Conservation (phyloP, 2,797 vertebrate genomes). For the Urophycis tenuis region DNA sequence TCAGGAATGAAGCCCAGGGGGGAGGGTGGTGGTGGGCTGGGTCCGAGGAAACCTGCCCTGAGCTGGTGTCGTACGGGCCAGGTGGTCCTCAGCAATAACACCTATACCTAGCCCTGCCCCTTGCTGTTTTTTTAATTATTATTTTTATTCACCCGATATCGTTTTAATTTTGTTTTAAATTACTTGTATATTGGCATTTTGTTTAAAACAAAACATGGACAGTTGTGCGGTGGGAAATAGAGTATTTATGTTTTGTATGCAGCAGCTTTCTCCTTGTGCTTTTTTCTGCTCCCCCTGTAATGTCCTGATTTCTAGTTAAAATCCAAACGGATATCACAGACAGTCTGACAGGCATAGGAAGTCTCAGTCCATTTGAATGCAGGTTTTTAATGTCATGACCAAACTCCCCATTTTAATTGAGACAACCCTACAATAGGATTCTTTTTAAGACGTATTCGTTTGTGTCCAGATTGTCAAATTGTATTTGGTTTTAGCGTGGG, state of each 20-base stretch:
- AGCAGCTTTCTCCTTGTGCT: conserved; percentile 24
- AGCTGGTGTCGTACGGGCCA: conserved; percentile 48
- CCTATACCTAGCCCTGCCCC: conserved; percentile 26
- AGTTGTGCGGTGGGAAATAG: conserved; percentile 37
- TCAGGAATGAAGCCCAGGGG: conserved; percentile 21
- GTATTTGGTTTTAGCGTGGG: conserved; percentile 3
- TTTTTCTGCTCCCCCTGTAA: conserved; percentile 27
- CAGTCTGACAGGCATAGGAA: background rate
- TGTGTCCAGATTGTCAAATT: background rate
- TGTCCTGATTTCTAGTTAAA: background rate
- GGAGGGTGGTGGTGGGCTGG: background rate
- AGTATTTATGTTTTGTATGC: conserved; percentile 64
- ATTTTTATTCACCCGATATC: conserved; percentile 25
- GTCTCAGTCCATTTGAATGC: background rate
- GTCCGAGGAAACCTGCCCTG: background rate
- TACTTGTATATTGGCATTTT: conserved; percentile 66
- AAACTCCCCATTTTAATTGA: conserved; percentile 1
- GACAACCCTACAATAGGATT: background rate
- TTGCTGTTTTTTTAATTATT: conserved; percentile 34
- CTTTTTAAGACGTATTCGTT: background rate
- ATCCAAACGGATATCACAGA: background rate
- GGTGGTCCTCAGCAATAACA: conserved; percentile 72
- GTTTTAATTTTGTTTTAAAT: conserved; percentile 43
- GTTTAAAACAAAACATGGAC: conserved; percentile 66
- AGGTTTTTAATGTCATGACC: background rate